phyloP scores from a whole-genome alignment of 2,797 vertebrate species.

The Nyctalus aviator region DNA sequence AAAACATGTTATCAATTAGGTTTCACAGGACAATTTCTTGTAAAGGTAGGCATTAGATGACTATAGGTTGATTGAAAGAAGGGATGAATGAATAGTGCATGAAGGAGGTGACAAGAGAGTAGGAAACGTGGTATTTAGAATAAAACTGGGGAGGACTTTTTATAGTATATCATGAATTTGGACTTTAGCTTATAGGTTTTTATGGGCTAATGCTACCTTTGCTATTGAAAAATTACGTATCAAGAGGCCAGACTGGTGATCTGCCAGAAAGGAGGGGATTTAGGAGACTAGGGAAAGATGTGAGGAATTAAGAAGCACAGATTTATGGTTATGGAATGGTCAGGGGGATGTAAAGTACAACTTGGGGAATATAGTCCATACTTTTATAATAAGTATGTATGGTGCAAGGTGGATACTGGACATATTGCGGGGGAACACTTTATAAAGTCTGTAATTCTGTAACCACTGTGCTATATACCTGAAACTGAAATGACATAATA shows the following conservation, averaged over 20 bases:
- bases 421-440: neutral
- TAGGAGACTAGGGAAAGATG: neutral
- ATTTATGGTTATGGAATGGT: neutral
- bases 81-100: neutral
- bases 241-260: neutral
- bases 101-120: neutral
- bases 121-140: neutral
- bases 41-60: neutral
- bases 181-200: neutral
- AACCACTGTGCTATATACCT: neutral
- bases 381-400: neutral
- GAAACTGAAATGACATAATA: neutral
- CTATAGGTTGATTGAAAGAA: neutral
- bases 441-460: neutral
- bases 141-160: neutral
- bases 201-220: neutral
- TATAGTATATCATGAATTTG: neutral
- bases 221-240: neutral
- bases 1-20: neutral
- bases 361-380: neutral
- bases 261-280: neutral
- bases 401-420: neutral
- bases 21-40: slow-evolving; percentile 1
- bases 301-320: neutral
- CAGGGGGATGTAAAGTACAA: neutral